Conservation (phyloP, 2,797 vertebrate genomes). For the Epinephelus awoara region DNA sequence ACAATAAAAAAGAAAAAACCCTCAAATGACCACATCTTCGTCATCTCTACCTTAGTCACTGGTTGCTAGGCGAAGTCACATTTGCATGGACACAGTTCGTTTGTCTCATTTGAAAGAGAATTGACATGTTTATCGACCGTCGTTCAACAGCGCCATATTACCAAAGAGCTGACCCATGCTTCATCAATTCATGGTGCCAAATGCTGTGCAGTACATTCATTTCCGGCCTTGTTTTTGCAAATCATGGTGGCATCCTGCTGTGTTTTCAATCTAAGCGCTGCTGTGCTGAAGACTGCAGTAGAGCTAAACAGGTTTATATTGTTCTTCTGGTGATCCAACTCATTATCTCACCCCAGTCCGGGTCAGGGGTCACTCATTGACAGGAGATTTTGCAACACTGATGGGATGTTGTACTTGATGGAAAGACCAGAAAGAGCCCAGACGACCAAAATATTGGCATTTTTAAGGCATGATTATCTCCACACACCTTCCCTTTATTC, state of each 20-base stretch:
- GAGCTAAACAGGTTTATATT: constrained; percentile 9
- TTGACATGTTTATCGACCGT: constrained; percentile 49
- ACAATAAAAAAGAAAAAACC: too few relatives aligned
- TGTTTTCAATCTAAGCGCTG: constrained; percentile 3
- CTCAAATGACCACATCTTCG: not conserved
- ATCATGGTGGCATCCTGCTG: not conserved
- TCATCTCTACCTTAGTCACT: constrained; percentile 6
- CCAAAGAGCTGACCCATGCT: not conserved
- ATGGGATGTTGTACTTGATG: not conserved
- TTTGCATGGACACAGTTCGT: constrained; percentile 33
- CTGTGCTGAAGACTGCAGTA: constrained; percentile 1
- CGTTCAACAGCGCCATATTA: constrained; percentile 2
- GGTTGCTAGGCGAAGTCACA: constrained; percentile 6
- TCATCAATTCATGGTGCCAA: constrained; percentile 4
- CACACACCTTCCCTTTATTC: constrained; percentile 36
- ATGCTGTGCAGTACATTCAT: constrained; percentile 19
- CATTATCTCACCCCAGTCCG: constrained; percentile 6
- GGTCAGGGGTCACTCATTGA: constrained; percentile 18
- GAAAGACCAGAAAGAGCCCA: not conserved
- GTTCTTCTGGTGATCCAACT: not conserved
- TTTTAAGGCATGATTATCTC: constrained; percentile 46
- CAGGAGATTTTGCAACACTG: constrained; percentile 8
- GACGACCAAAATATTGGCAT: constrained; percentile 7
- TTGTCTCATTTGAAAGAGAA: constrained; percentile 29
- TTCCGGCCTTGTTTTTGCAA: constrained; percentile 14